Conservation (phyloP, 2,113 vertebrate genomes). For the Xenotilapia leptura region DNA sequence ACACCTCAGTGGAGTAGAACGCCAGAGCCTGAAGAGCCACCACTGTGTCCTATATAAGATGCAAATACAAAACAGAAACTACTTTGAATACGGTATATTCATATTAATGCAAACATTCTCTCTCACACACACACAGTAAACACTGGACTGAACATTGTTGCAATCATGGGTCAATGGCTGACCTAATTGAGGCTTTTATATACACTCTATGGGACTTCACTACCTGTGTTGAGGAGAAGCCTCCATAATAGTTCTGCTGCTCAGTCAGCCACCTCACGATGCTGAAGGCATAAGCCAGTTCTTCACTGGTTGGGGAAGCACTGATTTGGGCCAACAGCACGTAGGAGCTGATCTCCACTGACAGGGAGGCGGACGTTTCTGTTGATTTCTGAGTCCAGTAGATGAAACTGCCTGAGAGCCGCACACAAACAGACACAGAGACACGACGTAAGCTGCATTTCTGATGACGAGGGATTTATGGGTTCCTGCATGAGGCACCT, state of each 20-base stretch:
- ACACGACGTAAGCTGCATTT: neutral
- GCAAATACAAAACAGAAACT: neutral
- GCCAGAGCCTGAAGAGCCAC: conserved; percentile 80
- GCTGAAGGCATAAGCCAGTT: conserved; percentile 53
- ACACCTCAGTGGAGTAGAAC: conserved; percentile 65
- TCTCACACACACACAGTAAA: neutral
- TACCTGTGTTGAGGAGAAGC: conserved; percentile 83
- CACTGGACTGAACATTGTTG: neutral
- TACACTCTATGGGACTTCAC: neutral
- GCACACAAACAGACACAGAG: neutral
- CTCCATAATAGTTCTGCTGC: conserved; percentile 79
- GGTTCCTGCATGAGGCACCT: neutral
- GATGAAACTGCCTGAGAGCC: conserved; percentile 27
- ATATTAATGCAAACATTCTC: neutral
- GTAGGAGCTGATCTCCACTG: conserved; percentile 76
- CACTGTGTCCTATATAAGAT: conserved; percentile 73
- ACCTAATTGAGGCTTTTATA: neutral
- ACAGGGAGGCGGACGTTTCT: conserved; percentile 40
- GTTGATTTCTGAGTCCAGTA: conserved; percentile 51
- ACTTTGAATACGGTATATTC: neutral
- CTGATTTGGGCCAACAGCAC: conserved; percentile 70
- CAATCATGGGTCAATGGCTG: neutral
- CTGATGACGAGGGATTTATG: neutral
- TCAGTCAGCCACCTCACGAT: conserved; percentile 73
- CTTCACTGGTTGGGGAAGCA: conserved; percentile 4